Percentiles rank a stretch among this genome's conserved stretches.
Evolutionary conservation across 2,113 vertebrate species (phyloP).

Genomic region (Neoarius graeffei): DNA sequence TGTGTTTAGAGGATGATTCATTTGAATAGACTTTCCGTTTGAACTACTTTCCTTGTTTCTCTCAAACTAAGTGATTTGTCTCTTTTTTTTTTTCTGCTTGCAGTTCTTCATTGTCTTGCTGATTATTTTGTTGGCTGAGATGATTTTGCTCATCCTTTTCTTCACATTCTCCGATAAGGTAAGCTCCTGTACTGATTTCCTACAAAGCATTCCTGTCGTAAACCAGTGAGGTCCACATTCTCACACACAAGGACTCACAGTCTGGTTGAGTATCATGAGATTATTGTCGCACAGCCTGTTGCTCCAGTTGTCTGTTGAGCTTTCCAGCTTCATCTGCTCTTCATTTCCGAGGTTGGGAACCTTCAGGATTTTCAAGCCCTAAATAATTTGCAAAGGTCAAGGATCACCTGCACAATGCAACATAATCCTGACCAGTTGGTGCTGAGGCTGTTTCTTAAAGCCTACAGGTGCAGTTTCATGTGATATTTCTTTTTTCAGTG

Average conservation of each 20-base stretch:
- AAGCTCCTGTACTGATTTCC: slow-evolving; percentile 54
- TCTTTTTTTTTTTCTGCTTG: slow-evolving; percentile 51
- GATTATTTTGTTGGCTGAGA: slow-evolving; percentile 90
- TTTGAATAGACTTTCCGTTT: slow-evolving; percentile 49
- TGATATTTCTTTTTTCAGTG: background rate
- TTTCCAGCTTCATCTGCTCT: slow-evolving; percentile 27
- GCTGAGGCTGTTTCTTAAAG: slow-evolving; percentile 36
- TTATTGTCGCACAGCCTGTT: slow-evolving; percentile 31
- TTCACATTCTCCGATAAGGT: slow-evolving; percentile 98
- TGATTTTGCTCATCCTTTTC: slow-evolving; percentile 94
- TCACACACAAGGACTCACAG: background rate
- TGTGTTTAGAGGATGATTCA: slow-evolving; percentile 55
- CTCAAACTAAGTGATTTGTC: background rate
- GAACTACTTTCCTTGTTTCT: background rate
- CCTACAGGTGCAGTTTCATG: background rate
- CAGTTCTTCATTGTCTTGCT: slow-evolving; percentile 98
- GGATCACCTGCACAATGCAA: slow-evolving; percentile 62
- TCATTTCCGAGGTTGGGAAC: slow-evolving; percentile 28
- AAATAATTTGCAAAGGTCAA: slow-evolving; percentile 52
- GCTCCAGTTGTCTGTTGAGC: slow-evolving; percentile 28
- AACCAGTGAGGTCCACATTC: background rate
- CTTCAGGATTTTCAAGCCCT: slow-evolving; percentile 53
- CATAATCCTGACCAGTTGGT: slow-evolving; percentile 63
- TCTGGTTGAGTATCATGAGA: background rate
- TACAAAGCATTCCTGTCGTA: background rate